Evolutionary conservation across 2,797 vertebrate genomes (phyloP).

Genomic region (Anguilla pacifica): DNA sequence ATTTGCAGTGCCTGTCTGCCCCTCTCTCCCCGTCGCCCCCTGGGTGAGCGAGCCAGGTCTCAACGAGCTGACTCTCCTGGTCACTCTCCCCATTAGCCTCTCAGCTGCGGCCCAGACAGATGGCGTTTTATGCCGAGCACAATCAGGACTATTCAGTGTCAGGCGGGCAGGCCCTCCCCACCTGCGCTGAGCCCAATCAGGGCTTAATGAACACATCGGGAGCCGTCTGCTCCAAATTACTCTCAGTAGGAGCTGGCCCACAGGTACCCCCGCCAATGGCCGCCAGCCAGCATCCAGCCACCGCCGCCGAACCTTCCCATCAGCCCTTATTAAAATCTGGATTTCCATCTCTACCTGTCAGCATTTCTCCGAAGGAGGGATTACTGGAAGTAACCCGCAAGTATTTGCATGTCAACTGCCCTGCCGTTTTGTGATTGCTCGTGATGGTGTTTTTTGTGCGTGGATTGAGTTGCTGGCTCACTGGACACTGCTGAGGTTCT

Average conservation of each 20-base stretch:
- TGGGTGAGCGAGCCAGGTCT: conserved; percentile 47
- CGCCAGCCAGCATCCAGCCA: conserved; percentile 25
- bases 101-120: conserved; percentile 78
- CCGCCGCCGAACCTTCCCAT: conserved; percentile 53
- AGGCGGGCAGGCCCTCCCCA: conserved; percentile 84
- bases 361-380: conserved; percentile 53
- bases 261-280: conserved; percentile 75
- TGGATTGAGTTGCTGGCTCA: background rate
- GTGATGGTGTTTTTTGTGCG: background rate
- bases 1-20: conserved; percentile 23
- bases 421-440: background rate
- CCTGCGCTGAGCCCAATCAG: conserved; percentile 86
- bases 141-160: conserved; percentile 90
- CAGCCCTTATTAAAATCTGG: conserved; percentile 85
- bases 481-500: background rate
- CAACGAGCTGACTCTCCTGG: conserved; percentile 60
- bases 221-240: conserved; percentile 94
- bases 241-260: conserved; percentile 88
- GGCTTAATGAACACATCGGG: conserved; percentile 93
- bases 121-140: conserved; percentile 89
- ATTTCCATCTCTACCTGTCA: conserved; percentile 72
- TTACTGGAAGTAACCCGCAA: background rate
- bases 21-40: conserved; percentile 38
- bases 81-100: conserved; percentile 9
- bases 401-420: background rate